Percentiles rank a stretch among this genome's conserved stretches.
Conservation (phyloP, 2,113 vertebrate genomes). For the Plecotus auritus region DNA sequence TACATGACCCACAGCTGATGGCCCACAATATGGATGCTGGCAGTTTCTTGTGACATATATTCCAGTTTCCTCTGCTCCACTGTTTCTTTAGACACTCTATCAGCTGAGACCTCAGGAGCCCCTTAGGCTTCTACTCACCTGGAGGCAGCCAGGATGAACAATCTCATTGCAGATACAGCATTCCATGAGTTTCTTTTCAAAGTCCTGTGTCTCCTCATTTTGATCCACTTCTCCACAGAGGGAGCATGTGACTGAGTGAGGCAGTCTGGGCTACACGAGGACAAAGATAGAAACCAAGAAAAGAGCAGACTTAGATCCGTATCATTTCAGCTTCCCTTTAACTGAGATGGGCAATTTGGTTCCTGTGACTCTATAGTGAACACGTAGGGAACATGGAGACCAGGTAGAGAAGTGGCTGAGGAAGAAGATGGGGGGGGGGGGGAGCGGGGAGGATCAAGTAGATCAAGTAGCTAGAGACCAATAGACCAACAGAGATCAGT, state of each 20-base stretch:
- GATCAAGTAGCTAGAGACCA: background rate
- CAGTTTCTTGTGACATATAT: background rate
- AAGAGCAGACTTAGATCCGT: constrained; percentile 2
- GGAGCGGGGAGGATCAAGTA: background rate
- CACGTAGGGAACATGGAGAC: background rate
- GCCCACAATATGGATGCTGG: background rate
- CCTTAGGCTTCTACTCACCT: constrained; percentile 79
- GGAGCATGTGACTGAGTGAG: constrained; percentile 93
- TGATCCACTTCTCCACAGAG: constrained; percentile 95
- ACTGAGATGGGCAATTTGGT: background rate
- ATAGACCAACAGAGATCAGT: background rate
- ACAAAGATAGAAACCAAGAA: constrained; percentile 61
- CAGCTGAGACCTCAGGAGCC: background rate
- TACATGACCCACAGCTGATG: background rate
- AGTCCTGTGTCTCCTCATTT: constrained; percentile 88
- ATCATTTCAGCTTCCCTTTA: background rate
- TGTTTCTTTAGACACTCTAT: background rate
- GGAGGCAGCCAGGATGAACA: constrained; percentile 93
- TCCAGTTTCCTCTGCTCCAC: background rate
- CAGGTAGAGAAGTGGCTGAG: background rate
- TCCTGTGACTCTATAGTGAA: background rate
- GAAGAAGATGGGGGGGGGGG: background rate
- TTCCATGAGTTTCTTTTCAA: constrained; percentile 95
- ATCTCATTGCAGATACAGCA: constrained; percentile 96
- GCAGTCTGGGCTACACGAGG: constrained; percentile 90